These are phyloP conservation scores for Drosophila funebris DNA, from an alignment of 1,140 invertebrate species.

Conservation along the genomic window DNA sequence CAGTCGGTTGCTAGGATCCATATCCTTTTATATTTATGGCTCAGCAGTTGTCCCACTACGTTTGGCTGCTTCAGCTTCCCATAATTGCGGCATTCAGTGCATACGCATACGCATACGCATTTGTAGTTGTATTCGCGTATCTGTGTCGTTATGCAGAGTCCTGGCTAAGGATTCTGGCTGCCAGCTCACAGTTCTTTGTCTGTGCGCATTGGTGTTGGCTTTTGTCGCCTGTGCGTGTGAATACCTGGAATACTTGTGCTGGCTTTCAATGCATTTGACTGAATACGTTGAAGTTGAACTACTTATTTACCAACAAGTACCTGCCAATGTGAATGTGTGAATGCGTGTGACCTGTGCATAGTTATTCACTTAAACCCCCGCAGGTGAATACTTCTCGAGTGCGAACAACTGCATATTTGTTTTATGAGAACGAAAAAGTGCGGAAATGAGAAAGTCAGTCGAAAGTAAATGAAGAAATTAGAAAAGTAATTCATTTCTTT, in stretches of 20 bases:
- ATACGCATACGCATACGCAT: constrained; percentile 46
- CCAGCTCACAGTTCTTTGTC: constrained; percentile 34
- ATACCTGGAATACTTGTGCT: constrained; percentile 57
- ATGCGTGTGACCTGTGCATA: constrained; percentile 18
- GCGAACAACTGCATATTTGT: constrained; percentile 11
- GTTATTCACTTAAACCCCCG: constrained; percentile 23
- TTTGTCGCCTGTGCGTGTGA: constrained; percentile 70
- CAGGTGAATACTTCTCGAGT: constrained; percentile 14
- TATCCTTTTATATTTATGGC: constrained; percentile 12
- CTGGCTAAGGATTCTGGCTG: constrained; percentile 11
- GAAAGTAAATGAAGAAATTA: background rate
- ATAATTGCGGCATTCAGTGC: constrained; percentile 66
- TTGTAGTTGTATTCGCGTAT: background rate
- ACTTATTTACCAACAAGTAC: constrained; percentile 57
- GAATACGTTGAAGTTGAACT: constrained; percentile 57
- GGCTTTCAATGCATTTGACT: constrained; percentile 47
- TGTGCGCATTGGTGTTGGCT: constrained; percentile 24
- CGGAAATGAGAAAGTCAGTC: constrained; percentile 10
- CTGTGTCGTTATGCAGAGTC: constrained; percentile 12
- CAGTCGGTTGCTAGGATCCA: constrained; percentile 12
- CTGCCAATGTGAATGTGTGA: constrained; percentile 5
- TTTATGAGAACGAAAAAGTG: background rate
- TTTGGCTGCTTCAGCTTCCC: background rate
- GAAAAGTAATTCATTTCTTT: background rate
- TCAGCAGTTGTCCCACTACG: background rate